A percentile compares a stretch with the other conserved stretches of the same genome.
These are phyloP conservation scores for Anthoptus insignis DNA, from an alignment of 2,888 invertebrate genomes.

Conservation along the genomic window DNA sequence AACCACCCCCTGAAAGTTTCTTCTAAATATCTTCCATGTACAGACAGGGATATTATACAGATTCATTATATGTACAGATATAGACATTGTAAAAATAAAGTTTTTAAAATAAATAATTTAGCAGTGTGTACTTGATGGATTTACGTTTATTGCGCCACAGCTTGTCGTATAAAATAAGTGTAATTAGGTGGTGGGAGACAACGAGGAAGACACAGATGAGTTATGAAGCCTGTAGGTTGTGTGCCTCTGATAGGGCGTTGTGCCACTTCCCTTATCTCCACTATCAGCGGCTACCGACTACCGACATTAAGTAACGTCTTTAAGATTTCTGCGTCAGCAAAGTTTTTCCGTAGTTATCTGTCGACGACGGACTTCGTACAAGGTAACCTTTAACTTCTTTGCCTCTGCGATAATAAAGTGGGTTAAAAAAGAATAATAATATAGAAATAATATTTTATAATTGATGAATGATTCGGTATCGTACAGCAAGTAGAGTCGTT, in stretches of 20 bases:
- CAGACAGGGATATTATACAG: too few species aligned
- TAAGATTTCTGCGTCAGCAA: slow-evolving; percentile 1
- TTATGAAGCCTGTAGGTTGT: too few species aligned
- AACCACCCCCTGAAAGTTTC: too few species aligned
- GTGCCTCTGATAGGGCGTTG: slow-evolving; percentile 67
- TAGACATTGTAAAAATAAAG: too few species aligned
- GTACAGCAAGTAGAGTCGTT: slow-evolving; percentile 64
- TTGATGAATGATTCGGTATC: slow-evolving; percentile 47
- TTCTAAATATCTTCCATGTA: too few species aligned
- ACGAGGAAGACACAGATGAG: too few species aligned
- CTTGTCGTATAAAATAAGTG: too few species aligned
- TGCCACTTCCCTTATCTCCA: slow-evolving; percentile 66
- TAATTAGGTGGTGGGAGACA: too few species aligned
- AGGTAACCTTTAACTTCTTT: slow-evolving; percentile 39
- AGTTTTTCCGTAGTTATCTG: slow-evolving; percentile 16
- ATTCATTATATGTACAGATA: too few species aligned
- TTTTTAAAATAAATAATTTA: too few species aligned
- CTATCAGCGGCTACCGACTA: slow-evolving; percentile 72
- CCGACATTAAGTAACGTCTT: slow-evolving; percentile 23
- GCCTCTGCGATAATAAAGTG: slow-evolving; percentile 44
- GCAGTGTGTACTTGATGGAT: too few species aligned
- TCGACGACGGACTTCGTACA: slow-evolving; percentile 14
- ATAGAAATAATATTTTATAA: slow-evolving; percentile 38
- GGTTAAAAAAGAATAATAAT: slow-evolving; percentile 40
- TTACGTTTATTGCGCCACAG: too few species aligned